phyloP scores from a whole-genome alignment of 92 coral and sea anemone species.

The Diadumene lineata region DNA sequence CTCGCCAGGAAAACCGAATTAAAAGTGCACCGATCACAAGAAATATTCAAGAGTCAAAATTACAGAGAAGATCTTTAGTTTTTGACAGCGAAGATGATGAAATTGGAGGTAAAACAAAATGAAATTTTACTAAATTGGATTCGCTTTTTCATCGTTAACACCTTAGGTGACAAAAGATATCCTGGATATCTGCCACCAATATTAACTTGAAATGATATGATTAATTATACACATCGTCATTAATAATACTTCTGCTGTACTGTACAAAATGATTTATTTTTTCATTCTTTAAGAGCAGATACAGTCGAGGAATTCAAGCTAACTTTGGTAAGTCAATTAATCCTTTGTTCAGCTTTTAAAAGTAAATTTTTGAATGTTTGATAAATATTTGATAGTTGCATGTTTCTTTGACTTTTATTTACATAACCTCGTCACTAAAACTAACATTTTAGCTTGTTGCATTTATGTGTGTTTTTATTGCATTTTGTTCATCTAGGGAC shows the following conservation, averaged over 20 bases:
- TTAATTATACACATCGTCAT: background rate
- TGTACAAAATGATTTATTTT: background rate
- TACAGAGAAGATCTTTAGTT: background rate
- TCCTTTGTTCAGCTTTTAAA: background rate
- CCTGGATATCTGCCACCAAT: no score
- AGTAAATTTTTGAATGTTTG: background rate
- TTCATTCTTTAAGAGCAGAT: slow-evolving; percentile 53
- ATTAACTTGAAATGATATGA: no score
- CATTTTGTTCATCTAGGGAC: background rate
- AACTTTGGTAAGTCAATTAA: slow-evolving; percentile 72
- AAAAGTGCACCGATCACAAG: slow-evolving; percentile 39
- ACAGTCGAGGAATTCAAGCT: slow-evolving; percentile 84
- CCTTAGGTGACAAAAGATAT: background rate
- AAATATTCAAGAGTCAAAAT: background rate
- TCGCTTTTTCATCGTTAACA: background rate
- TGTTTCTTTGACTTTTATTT: slow-evolving; percentile 4
- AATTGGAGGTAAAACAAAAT: slow-evolving; percentile 44
- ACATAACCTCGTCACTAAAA: slow-evolving; percentile 24
- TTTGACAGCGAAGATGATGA: slow-evolving; percentile 69
- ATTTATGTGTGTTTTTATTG: background rate
- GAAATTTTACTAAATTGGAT: background rate
- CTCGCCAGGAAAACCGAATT: slow-evolving; percentile 41
- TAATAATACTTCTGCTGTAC: background rate
- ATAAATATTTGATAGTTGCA: background rate
- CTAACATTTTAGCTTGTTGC: background rate